Conservation (phyloP, 2,797 vertebrate genomes). For the Premnoplex brunnescens region DNA sequence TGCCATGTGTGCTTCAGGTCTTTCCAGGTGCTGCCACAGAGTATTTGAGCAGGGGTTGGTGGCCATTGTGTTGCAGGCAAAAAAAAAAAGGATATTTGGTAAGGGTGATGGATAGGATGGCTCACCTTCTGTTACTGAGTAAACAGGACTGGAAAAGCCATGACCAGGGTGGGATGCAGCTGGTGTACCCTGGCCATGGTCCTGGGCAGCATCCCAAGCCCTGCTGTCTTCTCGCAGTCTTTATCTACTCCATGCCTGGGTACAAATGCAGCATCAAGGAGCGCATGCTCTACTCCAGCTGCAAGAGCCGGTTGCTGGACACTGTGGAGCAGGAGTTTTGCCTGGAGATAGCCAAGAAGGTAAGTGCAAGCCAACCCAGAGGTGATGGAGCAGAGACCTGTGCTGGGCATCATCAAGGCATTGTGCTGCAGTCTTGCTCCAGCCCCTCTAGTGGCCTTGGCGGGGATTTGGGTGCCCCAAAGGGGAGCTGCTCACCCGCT, state of each 20-base stretch:
- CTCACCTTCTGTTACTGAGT: not conserved
- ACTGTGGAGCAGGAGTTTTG: constrained; percentile 93
- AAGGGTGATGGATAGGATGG: not conserved
- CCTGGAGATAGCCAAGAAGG: constrained; percentile 95
- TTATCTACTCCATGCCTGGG: constrained; percentile 99
- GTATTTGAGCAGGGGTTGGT: not conserved
- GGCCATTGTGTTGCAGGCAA: rapidly evolving
- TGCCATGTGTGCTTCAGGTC: rapidly evolving
- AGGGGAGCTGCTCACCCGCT: not conserved
- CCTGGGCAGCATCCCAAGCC: rapidly evolving
- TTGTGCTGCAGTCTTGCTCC: not conserved
- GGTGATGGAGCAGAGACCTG: not conserved
- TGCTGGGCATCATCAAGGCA: not conserved
- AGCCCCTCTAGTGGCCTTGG: rapidly evolving
- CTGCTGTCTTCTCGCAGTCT: constrained; percentile 80
- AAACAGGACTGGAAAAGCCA: rapidly evolving
- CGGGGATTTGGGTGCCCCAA: not conserved
- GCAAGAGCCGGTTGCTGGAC: constrained; percentile 94
- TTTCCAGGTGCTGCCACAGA: not conserved
- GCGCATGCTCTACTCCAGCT: constrained; percentile 98
- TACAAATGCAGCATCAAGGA: constrained; percentile 98
- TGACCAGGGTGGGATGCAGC: not conserved
- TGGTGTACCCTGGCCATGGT: rapidly evolving
- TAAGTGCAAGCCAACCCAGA: constrained; percentile 14
- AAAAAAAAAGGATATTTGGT: not conserved